Conservation (phyloP, 1,140 invertebrate species). For the Atta cephalotes region DNA sequence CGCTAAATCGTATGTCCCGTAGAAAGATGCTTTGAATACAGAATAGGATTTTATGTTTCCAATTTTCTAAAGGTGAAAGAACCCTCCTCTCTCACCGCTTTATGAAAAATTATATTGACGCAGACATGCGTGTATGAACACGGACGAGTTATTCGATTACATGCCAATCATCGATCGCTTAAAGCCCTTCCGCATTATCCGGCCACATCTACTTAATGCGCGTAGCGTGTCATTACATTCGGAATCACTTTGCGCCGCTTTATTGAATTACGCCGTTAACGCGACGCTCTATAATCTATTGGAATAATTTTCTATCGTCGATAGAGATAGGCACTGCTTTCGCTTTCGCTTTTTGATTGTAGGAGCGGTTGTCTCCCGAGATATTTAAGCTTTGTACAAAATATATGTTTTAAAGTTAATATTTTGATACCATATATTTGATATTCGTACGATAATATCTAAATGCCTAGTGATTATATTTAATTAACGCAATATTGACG, state of each 20-base stretch:
- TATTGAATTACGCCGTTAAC: constrained; percentile 70
- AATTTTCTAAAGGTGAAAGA: constrained; percentile 38
- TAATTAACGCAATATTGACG: constrained; percentile 17
- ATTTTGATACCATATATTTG: neutral
- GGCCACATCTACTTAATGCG: constrained; percentile 69
- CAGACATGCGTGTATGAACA: neutral
- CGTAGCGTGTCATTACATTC: constrained; percentile 68
- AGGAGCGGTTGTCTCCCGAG: neutral
- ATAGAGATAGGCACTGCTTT: constrained; percentile 26
- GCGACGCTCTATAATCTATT: constrained; percentile 63
- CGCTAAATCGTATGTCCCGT: neutral
- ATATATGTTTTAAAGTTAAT: neutral
- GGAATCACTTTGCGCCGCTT: constrained; percentile 70
- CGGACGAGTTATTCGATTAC: constrained; percentile 65
- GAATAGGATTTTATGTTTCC: constrained; percentile 33
- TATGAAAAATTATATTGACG: constrained; percentile 66
- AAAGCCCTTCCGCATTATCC: constrained; percentile 67
- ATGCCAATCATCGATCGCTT: constrained; percentile 67
- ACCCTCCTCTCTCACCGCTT: neutral
- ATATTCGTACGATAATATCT: neutral
- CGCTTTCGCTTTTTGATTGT: neutral
- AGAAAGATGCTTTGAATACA: neutral
- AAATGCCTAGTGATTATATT: constrained; percentile 15
- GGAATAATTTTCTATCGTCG: constrained; percentile 70
- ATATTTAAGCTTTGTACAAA: neutral